Conservation (phyloP, 2,888 invertebrate genomes). For the Catocala nupta region DNA sequence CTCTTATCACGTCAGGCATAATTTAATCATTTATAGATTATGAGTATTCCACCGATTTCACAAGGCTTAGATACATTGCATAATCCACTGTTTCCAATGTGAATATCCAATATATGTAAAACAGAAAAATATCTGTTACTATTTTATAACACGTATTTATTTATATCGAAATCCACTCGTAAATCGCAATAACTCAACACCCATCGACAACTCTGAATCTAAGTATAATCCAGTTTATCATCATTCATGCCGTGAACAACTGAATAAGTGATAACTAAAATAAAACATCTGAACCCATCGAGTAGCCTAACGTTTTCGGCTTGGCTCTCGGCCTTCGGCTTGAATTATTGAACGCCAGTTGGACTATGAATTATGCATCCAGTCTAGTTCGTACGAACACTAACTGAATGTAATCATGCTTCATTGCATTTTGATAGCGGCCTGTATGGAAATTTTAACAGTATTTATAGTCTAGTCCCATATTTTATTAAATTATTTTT, state of each 20-base stretch:
- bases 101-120: no score
- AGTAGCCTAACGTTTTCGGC: constrained; percentile 41
- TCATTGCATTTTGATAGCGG: constrained; percentile 39
- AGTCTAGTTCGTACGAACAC: constrained; percentile 42
- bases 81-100: no score
- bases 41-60: no score
- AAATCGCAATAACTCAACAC: constrained; percentile 39
- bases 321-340: constrained; percentile 41
- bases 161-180: constrained; percentile 16
- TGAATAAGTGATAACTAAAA: constrained; percentile 54
- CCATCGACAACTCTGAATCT: constrained; percentile 36
- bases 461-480: constrained; percentile 11
- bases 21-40: no score
- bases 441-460: constrained; percentile 33
- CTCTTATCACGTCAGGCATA: no score
- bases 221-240: constrained; percentile 39
- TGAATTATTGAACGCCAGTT: constrained; percentile 54
- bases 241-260: constrained; percentile 46
- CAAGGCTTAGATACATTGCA: no score
- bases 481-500: background rate
- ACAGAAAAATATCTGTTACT: no score
- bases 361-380: constrained; percentile 52
- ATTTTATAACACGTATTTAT: background rate
- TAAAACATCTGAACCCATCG: constrained; percentile 51
- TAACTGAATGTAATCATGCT: constrained; percentile 53